Evolutionary conservation across 2,113 vertebrate genomes (phyloP), one percentile per base, ranked within the genome.

Genomic region (rat (Rattus norvegicus)): DNA sequence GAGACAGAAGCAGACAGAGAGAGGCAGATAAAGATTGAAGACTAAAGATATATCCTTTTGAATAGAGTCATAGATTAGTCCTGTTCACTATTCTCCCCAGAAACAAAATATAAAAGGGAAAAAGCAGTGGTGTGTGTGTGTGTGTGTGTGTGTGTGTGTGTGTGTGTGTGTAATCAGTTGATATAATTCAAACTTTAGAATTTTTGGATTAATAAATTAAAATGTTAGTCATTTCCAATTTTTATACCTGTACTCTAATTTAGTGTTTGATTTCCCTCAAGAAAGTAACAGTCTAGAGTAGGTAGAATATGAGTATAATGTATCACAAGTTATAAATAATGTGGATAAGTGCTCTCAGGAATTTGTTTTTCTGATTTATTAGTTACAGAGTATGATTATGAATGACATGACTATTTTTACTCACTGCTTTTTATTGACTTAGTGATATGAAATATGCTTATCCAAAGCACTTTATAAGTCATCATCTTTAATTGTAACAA

Each of bases 171-270:
- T 36, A 1, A 26, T 90, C n/a, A 87, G 26, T 88, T 92, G 30
- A 17, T 56, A 84, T 14, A 56, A 39, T 59, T 94, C 63, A 87
- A 76, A 92, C 72, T 93, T 91, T 80, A 93, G 14, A 59, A 88
- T 79, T 47, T 56, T 91, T 20, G 33, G 28, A 93, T 61, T 77
- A 20, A 63, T 4, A 67, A 12, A 87, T n/a, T 75, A 19, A 43
- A 84, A 22, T 10, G 14, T 24, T 59, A 56, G 24, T 56, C 4
- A 61, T 22, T 86, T 52, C 22, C 69, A 84, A 69, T 52, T 93
- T 97, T 96, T n/a, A 56, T 30, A 54, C 47, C 63, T 59, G 5
- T 90, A 70, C 70, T 88, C 49, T 81, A 86, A 91, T 91, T 89
- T 88, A 54, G 33, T 79, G 63, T 75, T 36, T 1, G 80, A 80